Conservation (phyloP, 30 jellyfish, hydroid and myxozoan species). For the Chironex yamaguchii region DNA sequence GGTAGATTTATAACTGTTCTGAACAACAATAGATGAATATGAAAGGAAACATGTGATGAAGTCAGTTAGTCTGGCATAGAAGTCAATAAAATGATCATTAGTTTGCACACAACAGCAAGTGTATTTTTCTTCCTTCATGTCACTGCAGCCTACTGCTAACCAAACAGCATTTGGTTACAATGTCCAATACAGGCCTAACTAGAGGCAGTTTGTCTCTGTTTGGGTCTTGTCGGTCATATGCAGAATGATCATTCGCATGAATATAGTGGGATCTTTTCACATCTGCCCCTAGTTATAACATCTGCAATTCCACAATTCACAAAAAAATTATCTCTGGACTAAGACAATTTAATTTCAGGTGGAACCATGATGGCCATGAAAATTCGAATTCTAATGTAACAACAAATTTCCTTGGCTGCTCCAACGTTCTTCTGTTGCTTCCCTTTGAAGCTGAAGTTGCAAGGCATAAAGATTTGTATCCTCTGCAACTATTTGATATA, state of each 20-base stretch:
- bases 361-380: slow-evolving; percentile 13
- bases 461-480: background rate
- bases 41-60: too few species aligned
- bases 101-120: too few species aligned
- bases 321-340: background rate
- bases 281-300: slow-evolving; percentile 5
- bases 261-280: slow-evolving; percentile 1
- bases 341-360: background rate
- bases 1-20: too few species aligned
- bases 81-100: too few species aligned
- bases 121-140: too few species aligned
- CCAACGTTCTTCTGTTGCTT: slow-evolving; percentile 1
- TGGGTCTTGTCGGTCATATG: slow-evolving; percentile 7
- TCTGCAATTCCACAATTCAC: slow-evolving; percentile 19
- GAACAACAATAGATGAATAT: too few species aligned
- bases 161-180: background rate
- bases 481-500: background rate
- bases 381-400: background rate
- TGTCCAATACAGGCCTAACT: slow-evolving; percentile 8
- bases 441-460: background rate
- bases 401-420: background rate
- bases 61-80: too few species aligned
- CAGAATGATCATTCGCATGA: slow-evolving; percentile 1
- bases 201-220: slow-evolving; percentile 9
- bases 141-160: too few species aligned